A percentile compares a stretch with the other conserved stretches of the same genome.
These are phyloP conservation scores for Heliocidaris erythrogramma DNA, from an alignment of 35 echinoderm and acorn worm species.

Conservation along the genomic window DNA sequence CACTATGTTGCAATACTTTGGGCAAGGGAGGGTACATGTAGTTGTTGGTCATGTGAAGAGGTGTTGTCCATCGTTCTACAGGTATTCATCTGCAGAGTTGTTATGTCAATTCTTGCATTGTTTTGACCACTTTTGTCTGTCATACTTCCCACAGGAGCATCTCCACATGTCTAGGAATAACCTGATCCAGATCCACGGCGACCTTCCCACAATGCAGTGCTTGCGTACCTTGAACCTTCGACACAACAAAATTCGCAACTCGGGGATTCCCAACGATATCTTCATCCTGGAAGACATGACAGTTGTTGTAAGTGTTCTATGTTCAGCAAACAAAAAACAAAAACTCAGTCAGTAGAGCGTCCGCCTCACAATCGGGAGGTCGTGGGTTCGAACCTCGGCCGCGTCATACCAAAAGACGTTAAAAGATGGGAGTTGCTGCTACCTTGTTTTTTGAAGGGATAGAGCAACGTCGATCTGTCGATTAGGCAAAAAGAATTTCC, in stretches of 20 bases:
- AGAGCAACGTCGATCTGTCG: too few species aligned
- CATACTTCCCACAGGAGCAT: conserved; percentile 52
- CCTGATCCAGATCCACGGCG: conserved; percentile 95
- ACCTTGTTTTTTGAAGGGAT: too few species aligned
- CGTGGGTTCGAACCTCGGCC: too few species aligned
- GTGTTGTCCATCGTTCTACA: not conserved
- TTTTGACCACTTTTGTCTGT: not conserved
- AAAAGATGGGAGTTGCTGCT: too few species aligned
- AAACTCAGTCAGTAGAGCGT: too few species aligned
- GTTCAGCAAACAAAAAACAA: not conserved
- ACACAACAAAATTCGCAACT: conserved; percentile 89
- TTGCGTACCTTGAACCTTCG: conserved; percentile 87
- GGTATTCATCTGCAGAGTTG: not conserved
- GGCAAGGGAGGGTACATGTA: too few species aligned
- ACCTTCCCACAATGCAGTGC: conserved; percentile 70
- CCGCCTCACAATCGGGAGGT: too few species aligned
- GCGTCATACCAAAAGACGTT: too few species aligned
- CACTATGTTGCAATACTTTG: too few species aligned
- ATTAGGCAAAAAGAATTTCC: too few species aligned
- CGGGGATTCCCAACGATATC: conserved; percentile 93
- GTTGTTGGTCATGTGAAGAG: too few species aligned
- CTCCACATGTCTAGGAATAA: conserved; percentile 94
- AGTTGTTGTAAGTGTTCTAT: conserved; percentile 22
- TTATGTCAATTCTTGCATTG: not conserved
- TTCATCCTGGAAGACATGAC: conserved; percentile 88